Conservation (phyloP, 1,140 invertebrate genomes). For the Hyles vespertilio region DNA sequence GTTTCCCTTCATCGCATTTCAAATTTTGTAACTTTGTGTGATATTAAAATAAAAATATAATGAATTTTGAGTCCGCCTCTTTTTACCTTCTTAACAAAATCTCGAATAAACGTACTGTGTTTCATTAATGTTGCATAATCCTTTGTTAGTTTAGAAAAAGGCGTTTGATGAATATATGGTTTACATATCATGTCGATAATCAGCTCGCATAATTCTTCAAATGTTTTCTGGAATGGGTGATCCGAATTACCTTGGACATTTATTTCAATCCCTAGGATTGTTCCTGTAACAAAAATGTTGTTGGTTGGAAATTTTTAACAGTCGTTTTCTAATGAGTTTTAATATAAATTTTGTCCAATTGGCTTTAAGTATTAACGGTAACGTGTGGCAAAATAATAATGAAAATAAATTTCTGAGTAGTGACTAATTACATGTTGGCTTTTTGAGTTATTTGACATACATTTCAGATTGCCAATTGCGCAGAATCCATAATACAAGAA, state of each 20-base stretch:
- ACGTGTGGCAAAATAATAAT: not conserved
- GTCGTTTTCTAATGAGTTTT: not conserved
- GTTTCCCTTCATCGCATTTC: too few relatives aligned
- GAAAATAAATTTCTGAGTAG: too few relatives aligned
- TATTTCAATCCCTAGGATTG: conserved; percentile 20
- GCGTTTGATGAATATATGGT: conserved; percentile 14
- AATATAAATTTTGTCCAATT: not conserved
- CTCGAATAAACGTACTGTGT: conserved; percentile 4
- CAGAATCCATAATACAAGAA: not conserved
- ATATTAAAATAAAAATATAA: too few relatives aligned
- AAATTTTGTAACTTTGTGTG: too few relatives aligned
- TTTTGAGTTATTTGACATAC: not conserved
- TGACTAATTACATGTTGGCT: not conserved
- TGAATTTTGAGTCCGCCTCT: too few relatives aligned
- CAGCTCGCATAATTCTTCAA: conserved; percentile 18
- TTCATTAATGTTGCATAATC: conserved; percentile 6
- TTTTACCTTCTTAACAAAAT: conserved; percentile 16
- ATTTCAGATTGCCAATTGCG: too few relatives aligned
- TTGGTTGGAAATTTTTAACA: not conserved
- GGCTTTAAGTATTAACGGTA: not conserved
- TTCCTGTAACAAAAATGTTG: conserved; percentile 14
- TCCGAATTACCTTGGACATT: conserved; percentile 9
- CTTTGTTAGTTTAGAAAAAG: not conserved
- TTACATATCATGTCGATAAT: conserved; percentile 13
- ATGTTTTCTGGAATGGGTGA: conserved; percentile 16